Conservation (phyloP, 2,888 invertebrate genomes). For the Cylindroiulus punctatus region DNA sequence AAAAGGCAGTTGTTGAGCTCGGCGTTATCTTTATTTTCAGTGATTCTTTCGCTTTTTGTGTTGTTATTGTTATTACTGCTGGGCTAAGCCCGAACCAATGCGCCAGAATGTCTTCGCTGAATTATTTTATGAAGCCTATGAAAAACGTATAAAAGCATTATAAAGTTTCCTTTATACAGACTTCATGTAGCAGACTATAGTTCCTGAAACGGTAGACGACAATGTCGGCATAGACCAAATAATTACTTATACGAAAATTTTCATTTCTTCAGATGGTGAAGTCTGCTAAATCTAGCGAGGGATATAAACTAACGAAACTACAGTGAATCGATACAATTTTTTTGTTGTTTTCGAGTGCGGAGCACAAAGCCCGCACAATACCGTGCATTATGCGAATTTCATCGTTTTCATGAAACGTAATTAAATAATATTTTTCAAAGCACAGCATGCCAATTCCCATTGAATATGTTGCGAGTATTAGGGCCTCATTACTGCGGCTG, state of each 20-base stretch:
- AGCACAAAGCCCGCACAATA: not conserved
- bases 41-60: constrained; percentile 24
- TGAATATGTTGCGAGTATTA: constrained; percentile 26
- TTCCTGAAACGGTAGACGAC: not conserved
- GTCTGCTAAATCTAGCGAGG: not conserved
- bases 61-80: not conserved
- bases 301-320: not conserved
- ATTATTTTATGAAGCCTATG: constrained; percentile 26
- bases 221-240: not conserved
- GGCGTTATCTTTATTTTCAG: constrained; percentile 40
- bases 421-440: constrained; percentile 39
- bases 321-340: constrained; percentile 13
- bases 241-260: constrained; percentile 14
- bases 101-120: not conserved
- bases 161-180: constrained; percentile 7
- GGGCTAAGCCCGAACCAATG: not conserved
- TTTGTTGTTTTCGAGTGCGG: constrained; percentile 11
- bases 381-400: constrained; percentile 30
- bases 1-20: constrained; percentile 30
- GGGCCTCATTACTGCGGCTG: constrained; percentile 17
- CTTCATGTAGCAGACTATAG: not conserved
- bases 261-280: constrained; percentile 33
- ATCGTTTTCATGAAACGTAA: constrained; percentile 40
- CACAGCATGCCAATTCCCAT: constrained; percentile 39
- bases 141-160: constrained; percentile 34